Base-by-base conservation (phyloP, 2,797 vertebrate genomes). In the Propithecus perrieri region DNA sequence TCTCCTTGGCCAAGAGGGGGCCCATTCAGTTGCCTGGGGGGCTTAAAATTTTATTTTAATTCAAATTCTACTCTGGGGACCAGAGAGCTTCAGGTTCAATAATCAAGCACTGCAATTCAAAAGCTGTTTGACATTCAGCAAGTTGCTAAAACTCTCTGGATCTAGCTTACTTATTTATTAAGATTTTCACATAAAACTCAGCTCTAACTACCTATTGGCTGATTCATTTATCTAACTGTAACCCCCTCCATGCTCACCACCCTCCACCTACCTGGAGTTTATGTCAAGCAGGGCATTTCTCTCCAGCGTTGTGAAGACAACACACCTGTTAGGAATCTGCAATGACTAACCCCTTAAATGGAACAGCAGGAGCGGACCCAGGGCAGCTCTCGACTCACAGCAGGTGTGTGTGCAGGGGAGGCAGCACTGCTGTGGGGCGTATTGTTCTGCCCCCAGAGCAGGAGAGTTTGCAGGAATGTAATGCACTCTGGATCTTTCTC, bases 51-150 rank as follows among this genome's bases (percentile, higher is more conserved):
- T 63, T 63, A 63, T 33, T 33, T 63, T 63, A 63, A 13, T 5
- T 63, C 30, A 63, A 30, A 63, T 63, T 63, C 22, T 89, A 38
- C 43, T 57, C 69, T 85, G 41, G 30, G 87, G 86, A 89, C 20
- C 15, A 65, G 17, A 89, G 48, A 48, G 30, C 18, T 50, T 50
- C 8, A 43, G 59, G 11, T 75, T 91, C 74, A 74, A 33, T 84
- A 35, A 46, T 57, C 61, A 76, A 41, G 30, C 28, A 92, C 85
- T 92, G n/a, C 35, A 85, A 80, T 38, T 85, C 61, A 78, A 63
- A 71, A 96, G 74, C 38, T 53, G 18, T 91, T 86, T 89, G 85
- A 41, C 28, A 11, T 85, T 97, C 26, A 89, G 65, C 67, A 90
- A 57, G 41, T 85, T 89, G 41, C 79, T 93, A 88, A 90, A 69